Evolutionary conservation across 1,140 invertebrate species (phyloP).

Genomic region (Zaprionus ornatus): DNA sequence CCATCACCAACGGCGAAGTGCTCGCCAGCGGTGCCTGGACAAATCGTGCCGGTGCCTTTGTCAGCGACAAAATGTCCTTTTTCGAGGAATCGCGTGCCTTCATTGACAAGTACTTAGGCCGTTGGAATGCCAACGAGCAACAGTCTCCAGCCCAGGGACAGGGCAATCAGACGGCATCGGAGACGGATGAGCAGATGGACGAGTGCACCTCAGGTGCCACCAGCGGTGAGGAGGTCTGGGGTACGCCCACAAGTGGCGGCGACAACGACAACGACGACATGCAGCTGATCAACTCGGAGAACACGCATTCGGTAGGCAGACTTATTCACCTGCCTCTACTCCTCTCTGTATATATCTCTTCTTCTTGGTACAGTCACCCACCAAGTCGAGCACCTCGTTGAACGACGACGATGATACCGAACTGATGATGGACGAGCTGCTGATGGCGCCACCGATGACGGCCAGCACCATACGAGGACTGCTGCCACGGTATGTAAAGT

Average conservation of each 20-base stretch:
- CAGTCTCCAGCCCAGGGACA: constrained; percentile 20
- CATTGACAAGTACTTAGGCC: constrained; percentile 81
- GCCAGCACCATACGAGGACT: constrained; percentile 87
- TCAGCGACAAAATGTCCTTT: constrained; percentile 92
- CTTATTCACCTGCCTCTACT: background rate
- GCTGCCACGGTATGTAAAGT: constrained; percentile 85
- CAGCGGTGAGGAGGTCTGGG: constrained; percentile 93
- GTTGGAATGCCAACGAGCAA: constrained; percentile 78
- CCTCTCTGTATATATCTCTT: background rate
- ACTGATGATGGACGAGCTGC: constrained; percentile 89
- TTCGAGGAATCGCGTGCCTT: constrained; percentile 86
- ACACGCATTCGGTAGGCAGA: constrained; percentile 86
- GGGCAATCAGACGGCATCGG: constrained; percentile 79
- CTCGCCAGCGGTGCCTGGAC: constrained; percentile 88
- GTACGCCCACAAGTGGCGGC: constrained; percentile 92
- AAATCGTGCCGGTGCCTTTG: constrained; percentile 89
- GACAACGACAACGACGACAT: constrained; percentile 90
- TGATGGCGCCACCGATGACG: constrained; percentile 88
- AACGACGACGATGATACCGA: constrained; percentile 88
- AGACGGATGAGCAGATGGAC: constrained; percentile 85
- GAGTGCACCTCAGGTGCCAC: constrained; percentile 90
- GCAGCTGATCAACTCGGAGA: constrained; percentile 87
- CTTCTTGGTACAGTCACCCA: constrained; percentile 84
- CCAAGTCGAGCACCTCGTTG: constrained; percentile 87
- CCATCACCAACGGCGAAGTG: constrained; percentile 59